Conservation (phyloP, 2,797 vertebrate genomes). For the Anguilla megastoma region DNA sequence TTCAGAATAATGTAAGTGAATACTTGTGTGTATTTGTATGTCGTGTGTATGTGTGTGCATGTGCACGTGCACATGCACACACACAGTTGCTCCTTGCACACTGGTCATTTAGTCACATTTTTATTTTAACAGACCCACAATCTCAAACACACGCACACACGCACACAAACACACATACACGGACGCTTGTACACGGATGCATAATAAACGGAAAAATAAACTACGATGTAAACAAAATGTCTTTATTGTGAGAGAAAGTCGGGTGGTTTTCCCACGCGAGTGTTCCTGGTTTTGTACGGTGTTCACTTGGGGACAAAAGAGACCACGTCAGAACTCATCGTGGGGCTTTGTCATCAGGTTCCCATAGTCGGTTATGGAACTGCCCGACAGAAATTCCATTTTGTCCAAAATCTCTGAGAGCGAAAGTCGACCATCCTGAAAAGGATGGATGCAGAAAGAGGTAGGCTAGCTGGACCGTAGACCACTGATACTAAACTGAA, state of each 20-base stretch:
- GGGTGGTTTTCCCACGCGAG: not conserved
- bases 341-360: slow-evolving; percentile 59
- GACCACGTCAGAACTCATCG: slow-evolving; percentile 66
- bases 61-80: no score
- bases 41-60: not conserved
- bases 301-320: not conserved
- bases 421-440: slow-evolving; percentile 67
- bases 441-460: slow-evolving; percentile 37
- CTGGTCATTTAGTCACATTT: not conserved
- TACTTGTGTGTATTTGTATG: slow-evolving; percentile 39
- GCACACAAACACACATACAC: not conserved
- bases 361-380: slow-evolving; percentile 75
- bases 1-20: slow-evolving; percentile 74
- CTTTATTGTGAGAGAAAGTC: not conserved
- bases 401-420: slow-evolving; percentile 66
- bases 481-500: not conserved
- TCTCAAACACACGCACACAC: not conserved
- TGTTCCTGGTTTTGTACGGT: not conserved
- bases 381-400: slow-evolving; percentile 60
- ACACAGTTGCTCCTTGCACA: not conserved
- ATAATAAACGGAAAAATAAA: not conserved
- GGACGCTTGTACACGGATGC: not conserved
- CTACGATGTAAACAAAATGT: not conserved
- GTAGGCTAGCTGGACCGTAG: not conserved
- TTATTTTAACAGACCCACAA: not conserved